These are phyloP conservation scores for Botia almorhae DNA, from an alignment of 2,797 vertebrate species.

Conservation along the genomic window DNA sequence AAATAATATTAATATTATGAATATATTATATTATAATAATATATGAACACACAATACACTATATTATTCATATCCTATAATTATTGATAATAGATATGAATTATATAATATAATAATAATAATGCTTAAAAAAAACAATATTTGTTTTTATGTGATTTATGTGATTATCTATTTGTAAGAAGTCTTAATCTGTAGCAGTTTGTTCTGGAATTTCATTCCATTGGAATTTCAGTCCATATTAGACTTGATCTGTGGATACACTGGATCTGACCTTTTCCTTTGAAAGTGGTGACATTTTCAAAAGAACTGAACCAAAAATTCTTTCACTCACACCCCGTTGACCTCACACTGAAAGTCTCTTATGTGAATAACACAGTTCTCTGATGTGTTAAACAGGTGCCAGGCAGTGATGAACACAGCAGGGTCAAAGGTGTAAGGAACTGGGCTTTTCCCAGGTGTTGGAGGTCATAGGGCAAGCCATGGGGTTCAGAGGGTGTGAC, in stretches of 20 bases:
- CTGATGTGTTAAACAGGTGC: slow-evolving; percentile 69
- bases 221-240: neutral
- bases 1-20: neutral
- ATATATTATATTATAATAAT: too few species aligned
- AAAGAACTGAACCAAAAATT: slow-evolving; percentile 15
- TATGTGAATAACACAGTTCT: slow-evolving; percentile 37
- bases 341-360: slow-evolving; percentile 31
- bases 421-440: slow-evolving; percentile 58
- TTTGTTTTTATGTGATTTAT: neutral
- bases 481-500: slow-evolving; percentile 36
- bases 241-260: neutral
- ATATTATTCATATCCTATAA: too few species aligned
- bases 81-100: too few species aligned
- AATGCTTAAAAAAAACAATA: too few species aligned
- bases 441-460: slow-evolving; percentile 69
- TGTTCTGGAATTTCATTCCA: neutral
- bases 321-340: slow-evolving; percentile 38
- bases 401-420: slow-evolving; percentile 65
- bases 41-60: too few species aligned
- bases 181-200: neutral
- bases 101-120: too few species aligned
- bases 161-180: slow-evolving; percentile 15
- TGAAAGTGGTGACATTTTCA: slow-evolving; percentile 22
- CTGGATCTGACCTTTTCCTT: neutral
- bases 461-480: slow-evolving; percentile 66